These are phyloP conservation scores for Acrocephalus scirpaceus DNA, from an alignment of 2,797 vertebrate species.

Conservation along the genomic window DNA sequence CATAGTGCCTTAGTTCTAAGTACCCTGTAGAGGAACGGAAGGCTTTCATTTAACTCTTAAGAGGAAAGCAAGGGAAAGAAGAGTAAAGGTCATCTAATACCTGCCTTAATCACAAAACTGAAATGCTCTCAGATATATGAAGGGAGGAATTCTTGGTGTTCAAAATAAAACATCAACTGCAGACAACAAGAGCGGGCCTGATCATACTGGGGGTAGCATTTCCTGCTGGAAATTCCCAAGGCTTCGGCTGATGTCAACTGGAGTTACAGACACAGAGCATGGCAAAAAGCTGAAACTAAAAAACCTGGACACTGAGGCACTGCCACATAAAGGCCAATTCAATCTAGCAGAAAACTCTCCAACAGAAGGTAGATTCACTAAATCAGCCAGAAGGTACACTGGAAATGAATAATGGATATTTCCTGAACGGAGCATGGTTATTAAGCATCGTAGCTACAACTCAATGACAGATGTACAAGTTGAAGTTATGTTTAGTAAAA, in stretches of 20 bases:
- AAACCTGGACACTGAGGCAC: neutral
- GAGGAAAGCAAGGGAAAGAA: conserved; percentile 74
- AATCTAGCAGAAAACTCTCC: neutral
- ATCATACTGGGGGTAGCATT: conserved; percentile 54
- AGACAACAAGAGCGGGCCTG: conserved; percentile 68
- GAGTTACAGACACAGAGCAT: conserved; percentile 3
- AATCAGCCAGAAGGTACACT: conserved; percentile 46
- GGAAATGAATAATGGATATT: conserved; percentile 50
- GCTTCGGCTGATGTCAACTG: neutral
- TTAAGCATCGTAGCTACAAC: neutral
- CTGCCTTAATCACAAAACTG: conserved; percentile 77
- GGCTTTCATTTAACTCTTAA: conserved; percentile 84
- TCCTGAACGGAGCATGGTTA: neutral
- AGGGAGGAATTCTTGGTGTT: conserved; percentile 66
- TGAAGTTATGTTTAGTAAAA: neutral
- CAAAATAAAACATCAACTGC: conserved; percentile 73
- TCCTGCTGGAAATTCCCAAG: conserved; percentile 68
- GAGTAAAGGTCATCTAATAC: conserved; percentile 81
- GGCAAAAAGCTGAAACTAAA: conserved; percentile 24
- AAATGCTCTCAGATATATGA: conserved; percentile 66
- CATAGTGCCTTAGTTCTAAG: conserved; percentile 75
- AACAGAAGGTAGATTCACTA: conserved; percentile 38
- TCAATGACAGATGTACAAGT: conserved; percentile 27
- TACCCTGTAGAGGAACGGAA: conserved; percentile 78
- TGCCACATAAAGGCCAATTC: conserved; percentile 4